Evolutionary conservation across 2,113 vertebrate genomes (phyloP), one percentile per base, ranked within the genome.

Genomic region (Crypturellus undulatus): DNA sequence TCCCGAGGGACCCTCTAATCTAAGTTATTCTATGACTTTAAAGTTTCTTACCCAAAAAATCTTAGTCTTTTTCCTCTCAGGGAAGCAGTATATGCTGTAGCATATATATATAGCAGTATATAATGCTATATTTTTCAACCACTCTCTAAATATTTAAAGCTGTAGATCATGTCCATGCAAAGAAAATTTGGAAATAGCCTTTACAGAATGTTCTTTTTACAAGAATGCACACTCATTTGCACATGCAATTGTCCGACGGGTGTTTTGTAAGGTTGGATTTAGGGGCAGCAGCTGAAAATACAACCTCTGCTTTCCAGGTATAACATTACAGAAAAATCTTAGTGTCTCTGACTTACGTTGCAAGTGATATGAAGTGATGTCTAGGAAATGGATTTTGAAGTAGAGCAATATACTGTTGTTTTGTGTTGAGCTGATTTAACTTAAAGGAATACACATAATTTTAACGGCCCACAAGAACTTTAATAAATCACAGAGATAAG

Each of bases 211-310:
- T 38, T 21, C 56, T 11, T 13, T 63, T 26, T 79, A 19, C 13
- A 26, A 45, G 60, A 79, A n/a, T 16, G 36, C 34, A 62, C 64
- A 26, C 45, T 54, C 38, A 49, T 52, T 42, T 89, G 64, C 19
- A 16, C 42, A 28, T 12, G 43, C 32, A 58, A 25, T 62, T 30
- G 24, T 18, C 72, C 70, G 54, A 12, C 68, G 65, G 52, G 10
- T 67, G 10, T 21, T 91, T 81, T 69, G 8, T 38, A 49, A 71
- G 70, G 22, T n/a, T 5, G 45, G 40, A 42, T 88, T 67, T 85
- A 82, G 79, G 79, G 69, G 20, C 43, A 73, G 25, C 67, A 84
- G 75, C 75, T 96, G 85, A 79, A 94, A 91, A 85, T 16, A 54
- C 24, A 79, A 54, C 40, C 71, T 18, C 28, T 89, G 79, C 82